A percentile compares a stretch with the other conserved stretches of the same genome.
Evolutionary conservation across 2,113 vertebrate genomes (phyloP).

Genomic region (Vireo altiloquus): DNA sequence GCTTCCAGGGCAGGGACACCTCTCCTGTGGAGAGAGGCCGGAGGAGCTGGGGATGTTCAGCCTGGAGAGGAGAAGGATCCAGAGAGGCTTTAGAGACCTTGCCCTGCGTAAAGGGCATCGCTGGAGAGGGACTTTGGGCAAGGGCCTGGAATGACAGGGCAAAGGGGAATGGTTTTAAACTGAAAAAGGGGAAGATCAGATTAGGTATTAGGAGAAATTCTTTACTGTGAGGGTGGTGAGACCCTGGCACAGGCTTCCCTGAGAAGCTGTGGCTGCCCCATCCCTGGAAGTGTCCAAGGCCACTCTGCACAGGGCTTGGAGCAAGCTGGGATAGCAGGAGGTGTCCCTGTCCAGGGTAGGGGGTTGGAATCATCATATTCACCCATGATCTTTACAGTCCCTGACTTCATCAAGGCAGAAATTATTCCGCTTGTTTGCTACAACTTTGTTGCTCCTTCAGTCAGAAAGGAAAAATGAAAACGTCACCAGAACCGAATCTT

Average conservation of each 20-base stretch:
- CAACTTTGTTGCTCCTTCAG: fast-evolving
- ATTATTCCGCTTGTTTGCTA: background rate
- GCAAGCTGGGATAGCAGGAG: fast-evolving
- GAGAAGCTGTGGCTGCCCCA: background rate
- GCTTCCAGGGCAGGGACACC: fast-evolving
- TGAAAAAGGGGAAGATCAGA: too few species aligned
- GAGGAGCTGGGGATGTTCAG: background rate
- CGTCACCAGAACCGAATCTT: background rate
- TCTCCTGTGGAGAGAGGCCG: background rate
- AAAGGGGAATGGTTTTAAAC: background rate
- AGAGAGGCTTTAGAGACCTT: background rate
- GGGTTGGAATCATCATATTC: background rate
- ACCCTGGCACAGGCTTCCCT: fast-evolving
- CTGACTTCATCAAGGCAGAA: background rate
- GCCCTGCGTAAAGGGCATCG: too few species aligned
- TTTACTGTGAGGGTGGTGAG: fast-evolving
- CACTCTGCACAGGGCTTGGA: fast-evolving
- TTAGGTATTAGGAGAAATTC: background rate
- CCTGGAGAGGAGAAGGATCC: background rate
- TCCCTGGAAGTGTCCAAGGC: background rate
- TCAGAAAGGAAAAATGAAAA: background rate
- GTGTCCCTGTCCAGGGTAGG: fast-evolving
- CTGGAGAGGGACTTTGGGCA: too few species aligned
- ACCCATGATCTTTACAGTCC: background rate
- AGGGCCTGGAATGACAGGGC: background rate